phyloP scores from a whole-genome alignment of 2,113 vertebrate species.

The Stomatorhinus ivindoensis region DNA sequence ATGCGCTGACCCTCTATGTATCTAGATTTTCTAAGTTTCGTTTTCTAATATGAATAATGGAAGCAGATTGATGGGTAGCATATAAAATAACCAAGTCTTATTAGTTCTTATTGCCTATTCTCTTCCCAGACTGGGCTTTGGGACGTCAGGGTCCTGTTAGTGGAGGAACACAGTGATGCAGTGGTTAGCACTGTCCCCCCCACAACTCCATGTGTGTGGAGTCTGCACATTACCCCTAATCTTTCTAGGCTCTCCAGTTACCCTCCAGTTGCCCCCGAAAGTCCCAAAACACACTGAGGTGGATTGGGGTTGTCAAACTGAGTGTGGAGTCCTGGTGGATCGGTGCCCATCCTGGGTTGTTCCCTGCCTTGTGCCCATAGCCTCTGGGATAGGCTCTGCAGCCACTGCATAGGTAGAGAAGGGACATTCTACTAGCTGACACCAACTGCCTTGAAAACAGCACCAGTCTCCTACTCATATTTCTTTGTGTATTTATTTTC shows the following conservation, averaged over 20 bases:
- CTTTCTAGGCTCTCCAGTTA: background rate
- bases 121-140: background rate
- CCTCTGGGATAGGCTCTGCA: background rate
- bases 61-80: background rate
- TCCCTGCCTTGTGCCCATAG: background rate
- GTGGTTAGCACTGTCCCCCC: background rate
- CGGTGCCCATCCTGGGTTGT: background rate
- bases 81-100: background rate
- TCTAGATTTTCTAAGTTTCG: background rate
- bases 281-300: background rate
- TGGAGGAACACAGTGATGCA: background rate
- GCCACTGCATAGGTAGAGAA: background rate
- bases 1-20: background rate
- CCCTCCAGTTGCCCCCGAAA: background rate
- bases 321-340: too few relatives aligned
- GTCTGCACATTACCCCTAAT: background rate
- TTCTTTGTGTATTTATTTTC: background rate
- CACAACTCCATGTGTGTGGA: background rate
- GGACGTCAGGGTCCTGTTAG: background rate
- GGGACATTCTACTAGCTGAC: background rate
- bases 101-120: background rate
- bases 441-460: background rate
- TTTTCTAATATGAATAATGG: background rate
- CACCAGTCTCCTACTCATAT: background rate
- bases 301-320: background rate